Evolutionary conservation across 2,797 vertebrate species (phyloP).

Genomic region (Acanthopagrus latus): DNA sequence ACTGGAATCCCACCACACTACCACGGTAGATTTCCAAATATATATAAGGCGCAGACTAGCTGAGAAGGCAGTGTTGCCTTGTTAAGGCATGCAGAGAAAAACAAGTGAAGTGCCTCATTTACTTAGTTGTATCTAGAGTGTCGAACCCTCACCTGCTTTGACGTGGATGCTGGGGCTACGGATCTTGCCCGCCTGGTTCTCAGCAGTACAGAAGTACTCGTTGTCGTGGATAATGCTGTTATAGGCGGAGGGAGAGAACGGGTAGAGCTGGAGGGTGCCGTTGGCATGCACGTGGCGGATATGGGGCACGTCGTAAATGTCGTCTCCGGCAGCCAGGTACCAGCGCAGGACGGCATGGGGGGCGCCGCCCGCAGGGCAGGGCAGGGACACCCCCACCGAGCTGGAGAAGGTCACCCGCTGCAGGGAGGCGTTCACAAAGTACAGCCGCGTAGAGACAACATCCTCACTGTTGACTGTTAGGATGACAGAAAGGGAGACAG

Average conservation of each 20-base stretch:
- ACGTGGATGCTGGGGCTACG: constrained; percentile 97
- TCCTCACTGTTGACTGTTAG: constrained; percentile 92
- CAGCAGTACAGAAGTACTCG: constrained; percentile 99
- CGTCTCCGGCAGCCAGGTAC: constrained; percentile 99
- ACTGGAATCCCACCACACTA: background rate
- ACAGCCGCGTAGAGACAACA: constrained; percentile 97
- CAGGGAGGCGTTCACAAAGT: constrained; percentile 99
- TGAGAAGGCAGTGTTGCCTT: background rate
- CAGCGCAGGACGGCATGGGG: constrained; percentile 97
- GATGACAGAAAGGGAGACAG: constrained; percentile 60
- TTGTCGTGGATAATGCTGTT: constrained; percentile 99
- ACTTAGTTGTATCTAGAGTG: background rate
- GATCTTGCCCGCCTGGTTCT: constrained; percentile 98
- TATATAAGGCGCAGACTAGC: background rate
- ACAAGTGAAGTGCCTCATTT: background rate
- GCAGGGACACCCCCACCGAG: constrained; percentile 99
- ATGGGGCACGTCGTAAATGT: constrained; percentile 99
- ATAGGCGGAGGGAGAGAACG: constrained; percentile 98
- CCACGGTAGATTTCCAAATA: background rate
- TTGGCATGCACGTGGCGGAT: constrained; percentile 99
- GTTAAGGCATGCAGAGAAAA: background rate
- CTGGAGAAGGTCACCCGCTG: constrained; percentile 99
- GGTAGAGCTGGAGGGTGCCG: constrained; percentile 98
- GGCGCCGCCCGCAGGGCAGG: constrained; percentile 97
- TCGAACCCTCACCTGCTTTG: constrained; percentile 92